phyloP scores from a whole-genome alignment of 2,113 vertebrate genomes.

The Capreolus pygargus region DNA sequence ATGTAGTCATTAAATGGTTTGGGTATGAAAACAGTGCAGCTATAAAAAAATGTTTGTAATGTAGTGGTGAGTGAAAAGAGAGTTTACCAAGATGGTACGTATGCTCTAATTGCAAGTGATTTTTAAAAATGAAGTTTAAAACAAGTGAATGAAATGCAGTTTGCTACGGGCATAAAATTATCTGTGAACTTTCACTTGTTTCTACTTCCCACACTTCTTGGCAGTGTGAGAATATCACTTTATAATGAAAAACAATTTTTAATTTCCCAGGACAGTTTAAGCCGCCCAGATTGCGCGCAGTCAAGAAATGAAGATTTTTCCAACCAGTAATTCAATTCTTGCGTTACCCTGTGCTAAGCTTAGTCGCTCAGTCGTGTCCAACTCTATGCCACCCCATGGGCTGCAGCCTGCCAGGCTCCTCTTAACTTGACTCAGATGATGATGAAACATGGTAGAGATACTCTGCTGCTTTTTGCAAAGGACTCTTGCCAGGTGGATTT shows the following conservation, averaged over 20 bases:
- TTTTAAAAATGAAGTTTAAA: neutral
- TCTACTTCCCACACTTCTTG: neutral
- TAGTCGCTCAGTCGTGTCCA: neutral
- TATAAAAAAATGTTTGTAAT: neutral
- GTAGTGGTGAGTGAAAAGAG: neutral
- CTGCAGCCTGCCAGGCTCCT: neutral
- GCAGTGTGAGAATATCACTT: neutral
- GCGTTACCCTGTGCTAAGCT: neutral
- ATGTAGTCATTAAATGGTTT: neutral
- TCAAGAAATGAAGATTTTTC: neutral
- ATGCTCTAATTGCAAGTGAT: neutral
- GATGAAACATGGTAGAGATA: neutral
- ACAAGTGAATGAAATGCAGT: neutral
- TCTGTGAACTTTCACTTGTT: neutral
- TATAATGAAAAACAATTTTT: neutral
- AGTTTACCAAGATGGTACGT: neutral
- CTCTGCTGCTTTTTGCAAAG: neutral
- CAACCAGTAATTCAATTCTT: neutral
- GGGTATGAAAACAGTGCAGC: neutral
- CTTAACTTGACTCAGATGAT: neutral
- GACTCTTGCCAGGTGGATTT: neutral
- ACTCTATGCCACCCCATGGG: neutral
- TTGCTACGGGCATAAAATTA: neutral
- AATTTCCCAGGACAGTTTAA: neutral
- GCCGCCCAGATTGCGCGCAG: fast-evolving